These are phyloP conservation scores for Isurus oxyrinchus DNA, from an alignment of 2,113 vertebrate species.

Conservation along the genomic window DNA sequence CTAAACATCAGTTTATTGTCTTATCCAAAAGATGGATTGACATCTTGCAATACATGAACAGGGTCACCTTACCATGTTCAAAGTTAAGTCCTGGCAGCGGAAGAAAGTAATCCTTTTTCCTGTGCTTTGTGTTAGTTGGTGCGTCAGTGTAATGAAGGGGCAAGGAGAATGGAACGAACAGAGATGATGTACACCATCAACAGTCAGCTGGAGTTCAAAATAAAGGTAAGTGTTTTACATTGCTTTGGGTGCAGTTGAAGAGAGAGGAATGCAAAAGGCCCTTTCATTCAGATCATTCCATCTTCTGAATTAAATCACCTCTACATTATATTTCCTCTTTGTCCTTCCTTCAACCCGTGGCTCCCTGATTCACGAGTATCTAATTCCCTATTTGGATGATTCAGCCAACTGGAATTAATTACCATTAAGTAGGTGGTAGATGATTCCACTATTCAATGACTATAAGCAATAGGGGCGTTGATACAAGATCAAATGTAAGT, in stretches of 20 bases:
- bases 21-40: background rate
- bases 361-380: background rate
- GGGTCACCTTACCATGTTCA: background rate
- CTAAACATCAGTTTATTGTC: too few species aligned
- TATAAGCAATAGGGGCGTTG: background rate
- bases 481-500: background rate
- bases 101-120: background rate
- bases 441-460: background rate
- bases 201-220: conserved; percentile 93
- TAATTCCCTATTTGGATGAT: background rate
- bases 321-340: background rate
- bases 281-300: background rate
- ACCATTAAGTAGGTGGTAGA: background rate
- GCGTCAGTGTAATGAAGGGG: conserved; percentile 89
- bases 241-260: background rate
- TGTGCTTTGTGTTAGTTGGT: conserved; percentile 66
- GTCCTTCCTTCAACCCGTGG: background rate
- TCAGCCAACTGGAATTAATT: background rate
- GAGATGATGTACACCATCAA: conserved; percentile 99
- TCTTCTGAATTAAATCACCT: background rate
- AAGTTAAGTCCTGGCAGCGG: background rate
- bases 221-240: conserved; percentile 69
- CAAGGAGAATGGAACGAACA: conserved; percentile 89
- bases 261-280: background rate
- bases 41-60: background rate